A percentile compares a stretch with the other conserved stretches of the same genome.
These are phyloP conservation scores for Cynaeus angustus DNA, from an alignment of 2,888 invertebrate genomes.

Conservation along the genomic window DNA sequence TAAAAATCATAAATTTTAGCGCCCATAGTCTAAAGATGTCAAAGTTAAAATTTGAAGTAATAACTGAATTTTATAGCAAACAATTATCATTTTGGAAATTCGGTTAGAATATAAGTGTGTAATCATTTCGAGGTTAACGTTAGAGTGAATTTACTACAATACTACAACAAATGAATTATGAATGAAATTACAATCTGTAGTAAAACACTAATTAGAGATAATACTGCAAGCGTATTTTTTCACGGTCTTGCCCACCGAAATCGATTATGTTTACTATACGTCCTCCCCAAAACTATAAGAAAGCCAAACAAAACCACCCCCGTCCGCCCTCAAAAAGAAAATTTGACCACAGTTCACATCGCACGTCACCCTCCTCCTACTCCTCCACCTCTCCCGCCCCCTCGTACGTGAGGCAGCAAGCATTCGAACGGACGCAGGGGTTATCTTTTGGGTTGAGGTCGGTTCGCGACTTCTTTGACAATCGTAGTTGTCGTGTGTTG, in stretches of 20 bases:
- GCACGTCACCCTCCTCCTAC: constrained; percentile 6
- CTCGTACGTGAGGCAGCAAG: constrained; percentile 25
- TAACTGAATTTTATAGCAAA: too few species aligned
- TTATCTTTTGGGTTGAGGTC: constrained; percentile 69
- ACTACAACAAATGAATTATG: too few species aligned
- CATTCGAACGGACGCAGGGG: constrained; percentile 55
- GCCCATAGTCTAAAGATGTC: too few species aligned
- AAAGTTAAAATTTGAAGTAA: too few species aligned
- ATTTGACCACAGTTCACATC: constrained; percentile 16
- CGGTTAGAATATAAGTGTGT: too few species aligned
- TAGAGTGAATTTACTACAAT: too few species aligned
- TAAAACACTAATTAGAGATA: too few species aligned
- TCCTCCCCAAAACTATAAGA: neutral
- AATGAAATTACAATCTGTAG: too few species aligned
- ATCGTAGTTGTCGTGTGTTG: constrained; percentile 64
- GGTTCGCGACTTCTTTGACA: constrained; percentile 66
- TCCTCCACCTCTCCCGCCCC: neutral
- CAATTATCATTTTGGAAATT: too few species aligned
- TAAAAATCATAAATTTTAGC: too few species aligned
- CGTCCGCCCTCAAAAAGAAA: neutral
- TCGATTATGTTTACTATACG: neutral
- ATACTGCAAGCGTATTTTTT: too few species aligned
- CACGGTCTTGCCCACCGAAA: neutral
- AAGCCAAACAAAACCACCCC: neutral
- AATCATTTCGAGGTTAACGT: too few species aligned